Percentiles rank a stretch among this genome's conserved stretches.
Evolutionary conservation across 2,113 vertebrate species (phyloP).

Genomic region (Rhinopomastus cyanomelas): DNA sequence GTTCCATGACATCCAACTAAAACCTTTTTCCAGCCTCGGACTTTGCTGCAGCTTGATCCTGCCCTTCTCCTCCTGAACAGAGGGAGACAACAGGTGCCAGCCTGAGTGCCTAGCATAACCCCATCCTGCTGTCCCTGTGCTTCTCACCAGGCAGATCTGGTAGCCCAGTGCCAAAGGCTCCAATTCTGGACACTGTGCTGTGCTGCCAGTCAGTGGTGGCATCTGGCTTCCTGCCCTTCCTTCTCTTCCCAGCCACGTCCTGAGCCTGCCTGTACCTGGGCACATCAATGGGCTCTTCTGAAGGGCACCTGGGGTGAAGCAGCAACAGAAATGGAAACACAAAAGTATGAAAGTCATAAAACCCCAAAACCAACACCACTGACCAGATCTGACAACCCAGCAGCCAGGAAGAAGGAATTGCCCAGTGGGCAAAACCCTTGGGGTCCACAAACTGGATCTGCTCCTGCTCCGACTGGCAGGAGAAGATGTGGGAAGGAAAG

Average conservation of each 20-base stretch:
- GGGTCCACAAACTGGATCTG: neutral
- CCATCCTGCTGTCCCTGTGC: neutral
- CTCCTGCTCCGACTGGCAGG: neutral
- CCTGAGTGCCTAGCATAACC: neutral
- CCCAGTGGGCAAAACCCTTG: neutral
- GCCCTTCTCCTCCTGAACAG: neutral
- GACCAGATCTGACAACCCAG: neutral
- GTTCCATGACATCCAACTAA: neutral
- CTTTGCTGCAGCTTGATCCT: neutral
- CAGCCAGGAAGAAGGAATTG: neutral
- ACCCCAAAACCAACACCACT: neutral
- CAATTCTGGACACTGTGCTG: rapidly evolving
- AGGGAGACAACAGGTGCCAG: neutral
- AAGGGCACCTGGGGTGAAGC: neutral
- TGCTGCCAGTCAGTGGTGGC: neutral
- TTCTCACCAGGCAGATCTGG: neutral
- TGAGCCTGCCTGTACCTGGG: neutral
- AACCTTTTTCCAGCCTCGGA: neutral
- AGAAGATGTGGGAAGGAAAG: slow-evolving; percentile 22
- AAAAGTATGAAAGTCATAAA: neutral
- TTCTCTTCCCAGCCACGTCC: neutral
- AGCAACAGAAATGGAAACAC: neutral
- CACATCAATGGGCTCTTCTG: neutral
- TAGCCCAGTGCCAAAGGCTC: neutral
- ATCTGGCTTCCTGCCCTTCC: neutral